Percentiles rank a stretch among this genome's conserved stretches.
These are phyloP conservation scores for Dryadula phaetusa DNA, from an alignment of 2,888 invertebrate genomes.

Conservation along the genomic window DNA sequence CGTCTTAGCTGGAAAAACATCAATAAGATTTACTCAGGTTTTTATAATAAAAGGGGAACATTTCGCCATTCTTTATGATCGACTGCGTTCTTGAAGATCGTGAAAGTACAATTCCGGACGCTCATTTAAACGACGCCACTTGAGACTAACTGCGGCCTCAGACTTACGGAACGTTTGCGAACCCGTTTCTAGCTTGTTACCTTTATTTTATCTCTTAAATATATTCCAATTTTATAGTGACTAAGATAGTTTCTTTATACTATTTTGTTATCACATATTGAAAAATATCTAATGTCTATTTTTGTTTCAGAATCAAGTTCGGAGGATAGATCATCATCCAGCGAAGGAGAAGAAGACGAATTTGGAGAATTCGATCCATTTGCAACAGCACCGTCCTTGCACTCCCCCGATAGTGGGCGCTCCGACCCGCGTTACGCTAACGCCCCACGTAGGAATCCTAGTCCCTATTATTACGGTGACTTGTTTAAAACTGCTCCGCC, in stretches of 20 bases:
- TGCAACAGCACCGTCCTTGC: constrained; percentile 84
- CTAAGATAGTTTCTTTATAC: background rate
- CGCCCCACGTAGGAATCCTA: constrained; percentile 88
- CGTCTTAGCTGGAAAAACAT: constrained; percentile 29
- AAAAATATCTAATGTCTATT: background rate
- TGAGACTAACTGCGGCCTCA: constrained; percentile 65
- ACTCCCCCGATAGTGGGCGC: constrained; percentile 88
- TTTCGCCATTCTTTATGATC: constrained; percentile 54
- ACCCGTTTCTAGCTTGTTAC: constrained; percentile 61
- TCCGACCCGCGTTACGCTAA: constrained; percentile 82
- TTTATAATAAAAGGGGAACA: constrained; percentile 40
- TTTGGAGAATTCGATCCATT: constrained; percentile 81
- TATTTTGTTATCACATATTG: background rate
- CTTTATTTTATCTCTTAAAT: constrained; percentile 55
- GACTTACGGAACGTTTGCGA: constrained; percentile 55
- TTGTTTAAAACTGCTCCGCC: constrained; percentile 85
- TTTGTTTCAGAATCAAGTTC: constrained; percentile 73
- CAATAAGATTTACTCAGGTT: constrained; percentile 26
- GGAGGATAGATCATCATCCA: constrained; percentile 79
- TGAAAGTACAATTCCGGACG: constrained; percentile 56
- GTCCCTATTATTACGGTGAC: constrained; percentile 93
- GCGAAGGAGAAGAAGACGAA: constrained; percentile 85
- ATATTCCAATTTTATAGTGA: constrained; percentile 43
- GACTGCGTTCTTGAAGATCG: constrained; percentile 55
- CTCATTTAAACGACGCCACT: constrained; percentile 66